These are phyloP conservation scores for Irena cyanogastra DNA, from an alignment of 2,113 vertebrate species.

Conservation along the genomic window DNA sequence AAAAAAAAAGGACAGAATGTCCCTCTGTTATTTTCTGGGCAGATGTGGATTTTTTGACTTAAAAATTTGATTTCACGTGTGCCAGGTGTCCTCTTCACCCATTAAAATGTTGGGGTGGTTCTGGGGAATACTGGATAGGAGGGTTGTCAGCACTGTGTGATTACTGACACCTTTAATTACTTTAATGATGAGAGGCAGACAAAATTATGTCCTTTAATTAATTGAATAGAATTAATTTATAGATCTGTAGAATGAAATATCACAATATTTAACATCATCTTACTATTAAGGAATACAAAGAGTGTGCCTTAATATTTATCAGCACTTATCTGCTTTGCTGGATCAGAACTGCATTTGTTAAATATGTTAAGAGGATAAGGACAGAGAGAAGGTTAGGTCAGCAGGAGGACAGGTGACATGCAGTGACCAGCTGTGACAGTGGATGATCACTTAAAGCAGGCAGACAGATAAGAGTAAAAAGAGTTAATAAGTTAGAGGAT, in stretches of 20 bases:
- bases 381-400: background rate
- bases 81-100: background rate
- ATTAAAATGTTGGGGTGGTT: rapidly evolving
- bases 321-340: background rate
- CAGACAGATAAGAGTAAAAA: background rate
- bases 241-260: background rate
- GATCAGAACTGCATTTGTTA: background rate
- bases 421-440: background rate
- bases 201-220: background rate
- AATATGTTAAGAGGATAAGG: background rate
- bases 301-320: background rate
- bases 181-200: background rate
- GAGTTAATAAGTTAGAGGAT: background rate
- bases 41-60: background rate
- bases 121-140: background rate
- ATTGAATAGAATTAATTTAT: background rate
- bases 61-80: background rate
- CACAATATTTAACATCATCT: background rate
- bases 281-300: background rate
- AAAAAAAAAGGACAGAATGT: background rate
- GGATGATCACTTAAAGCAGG: background rate
- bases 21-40: background rate
- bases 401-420: background rate
- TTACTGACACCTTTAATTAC: background rate
- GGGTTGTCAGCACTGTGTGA: rapidly evolving